phyloP scores from a whole-genome alignment of 2,888 invertebrate species.

The Stramonita haemastoma region DNA sequence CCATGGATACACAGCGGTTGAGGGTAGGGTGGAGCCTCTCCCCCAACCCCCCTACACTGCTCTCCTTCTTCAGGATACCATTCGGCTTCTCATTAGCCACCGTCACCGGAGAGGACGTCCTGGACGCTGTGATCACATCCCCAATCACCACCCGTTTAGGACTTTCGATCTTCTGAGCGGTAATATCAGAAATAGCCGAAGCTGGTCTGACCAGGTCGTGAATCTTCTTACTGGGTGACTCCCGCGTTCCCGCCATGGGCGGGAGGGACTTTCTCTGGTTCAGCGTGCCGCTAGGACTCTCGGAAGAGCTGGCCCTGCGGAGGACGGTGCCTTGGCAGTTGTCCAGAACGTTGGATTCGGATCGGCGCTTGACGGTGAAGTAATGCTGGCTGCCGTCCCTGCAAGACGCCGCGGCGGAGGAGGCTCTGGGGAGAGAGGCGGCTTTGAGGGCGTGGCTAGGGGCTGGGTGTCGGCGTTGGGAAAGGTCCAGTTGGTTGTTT shows the following conservation, averaged over 20 bases:
- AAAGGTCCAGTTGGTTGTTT: constrained; percentile 7
- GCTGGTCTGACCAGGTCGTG: constrained; percentile 53
- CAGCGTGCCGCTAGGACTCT: constrained; percentile 33
- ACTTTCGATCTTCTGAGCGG: constrained; percentile 48
- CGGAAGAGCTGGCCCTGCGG: background rate
- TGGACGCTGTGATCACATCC: constrained; percentile 47
- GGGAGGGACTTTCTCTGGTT: constrained; percentile 55
- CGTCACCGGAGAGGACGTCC: constrained; percentile 42
- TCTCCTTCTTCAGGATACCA: constrained; percentile 50
- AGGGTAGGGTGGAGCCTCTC: constrained; percentile 27
- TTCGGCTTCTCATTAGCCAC: constrained; percentile 48
- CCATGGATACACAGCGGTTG: constrained; percentile 28
- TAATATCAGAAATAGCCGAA: constrained; percentile 56
- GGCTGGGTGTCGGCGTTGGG: constrained; percentile 29
- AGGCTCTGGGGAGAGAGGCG: constrained; percentile 82
- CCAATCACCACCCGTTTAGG: constrained; percentile 51
- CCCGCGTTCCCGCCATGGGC: constrained; percentile 42
- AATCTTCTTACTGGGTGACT: constrained; percentile 40
- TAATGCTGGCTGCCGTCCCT: constrained; percentile 43
- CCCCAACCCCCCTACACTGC: constrained; percentile 24
- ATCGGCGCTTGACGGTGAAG: constrained; percentile 60
- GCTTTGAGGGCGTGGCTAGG: constrained; percentile 73
- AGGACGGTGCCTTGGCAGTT: constrained; percentile 44
- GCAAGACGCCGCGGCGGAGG: constrained; percentile 59
- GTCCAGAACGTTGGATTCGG: constrained; percentile 62